Conservation (phyloP, 2,797 vertebrate species). For the Sphenopsis melanotis region DNA sequence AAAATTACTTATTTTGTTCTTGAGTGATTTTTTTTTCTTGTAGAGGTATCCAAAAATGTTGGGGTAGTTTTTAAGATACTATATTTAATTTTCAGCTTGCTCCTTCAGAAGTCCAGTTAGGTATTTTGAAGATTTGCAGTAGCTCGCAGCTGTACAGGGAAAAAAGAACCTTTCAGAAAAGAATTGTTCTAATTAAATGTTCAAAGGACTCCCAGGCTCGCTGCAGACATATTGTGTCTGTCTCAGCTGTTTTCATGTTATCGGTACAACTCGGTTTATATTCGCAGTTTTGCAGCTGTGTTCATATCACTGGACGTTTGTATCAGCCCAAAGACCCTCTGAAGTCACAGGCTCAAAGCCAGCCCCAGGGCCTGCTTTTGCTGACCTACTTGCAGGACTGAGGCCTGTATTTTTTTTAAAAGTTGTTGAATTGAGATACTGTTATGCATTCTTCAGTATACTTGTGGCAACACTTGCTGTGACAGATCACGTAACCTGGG, state of each 20-base stretch:
- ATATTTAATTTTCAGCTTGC: not conserved
- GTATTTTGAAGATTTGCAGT: not conserved
- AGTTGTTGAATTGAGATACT: conserved; percentile 2
- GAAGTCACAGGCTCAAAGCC: not conserved
- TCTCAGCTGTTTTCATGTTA: not conserved
- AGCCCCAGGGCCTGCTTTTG: not conserved
- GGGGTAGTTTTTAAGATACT: not conserved
- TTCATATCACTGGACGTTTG: rapidly evolving
- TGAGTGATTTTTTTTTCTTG: not conserved
- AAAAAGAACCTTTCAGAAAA: not conserved
- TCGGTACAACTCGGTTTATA: not conserved
- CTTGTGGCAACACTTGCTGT: not conserved
- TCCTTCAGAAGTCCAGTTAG: not conserved
- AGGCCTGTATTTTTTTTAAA: not conserved
- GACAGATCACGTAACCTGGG: not conserved
- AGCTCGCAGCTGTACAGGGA: not conserved
- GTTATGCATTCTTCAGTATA: not conserved
- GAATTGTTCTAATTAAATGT: not conserved
- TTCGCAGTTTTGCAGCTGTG: not conserved
- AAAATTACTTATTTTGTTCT: not conserved
- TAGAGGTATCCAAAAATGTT: not conserved
- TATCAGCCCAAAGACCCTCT: not conserved
- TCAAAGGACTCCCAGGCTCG: not conserved
- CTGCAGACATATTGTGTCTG: not conserved
- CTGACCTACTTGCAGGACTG: conserved; percentile 43